A percentile compares a stretch with the other conserved stretches of the same genome.
Conservation (phyloP, 2,113 vertebrate genomes). For the Oriolus oriolus region DNA sequence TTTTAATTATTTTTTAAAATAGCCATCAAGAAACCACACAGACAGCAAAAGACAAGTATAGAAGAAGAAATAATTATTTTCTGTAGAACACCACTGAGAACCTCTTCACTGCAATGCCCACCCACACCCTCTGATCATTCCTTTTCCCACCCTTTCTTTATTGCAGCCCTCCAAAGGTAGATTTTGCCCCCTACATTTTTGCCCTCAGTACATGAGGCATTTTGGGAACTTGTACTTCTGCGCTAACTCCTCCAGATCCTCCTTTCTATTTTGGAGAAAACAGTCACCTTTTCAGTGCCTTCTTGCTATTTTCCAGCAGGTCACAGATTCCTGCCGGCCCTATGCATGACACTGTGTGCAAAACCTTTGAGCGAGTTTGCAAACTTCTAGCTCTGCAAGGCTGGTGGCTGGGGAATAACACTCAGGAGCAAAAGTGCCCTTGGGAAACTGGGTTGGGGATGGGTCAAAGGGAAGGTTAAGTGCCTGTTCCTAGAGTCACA, state of each 20-base stretch:
- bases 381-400: neutral
- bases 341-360: neutral
- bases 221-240: neutral
- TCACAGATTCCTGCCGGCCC: neutral
- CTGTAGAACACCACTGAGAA: neutral
- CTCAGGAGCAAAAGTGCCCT: neutral
- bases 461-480: neutral
- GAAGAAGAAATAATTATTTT: neutral
- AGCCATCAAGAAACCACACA: neutral
- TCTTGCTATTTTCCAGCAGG: neutral
- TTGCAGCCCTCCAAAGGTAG: neutral
- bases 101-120: neutral
- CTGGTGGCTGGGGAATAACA: neutral
- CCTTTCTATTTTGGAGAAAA: neutral
- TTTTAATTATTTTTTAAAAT: neutral
- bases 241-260: neutral
- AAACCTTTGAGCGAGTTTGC: neutral
- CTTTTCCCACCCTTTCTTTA: neutral
- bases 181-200: neutral
- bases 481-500: neutral
- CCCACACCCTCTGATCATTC: neutral
- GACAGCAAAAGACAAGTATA: neutral
- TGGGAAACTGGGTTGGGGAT: neutral
- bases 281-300: neutral
- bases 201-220: rapidly evolving